Conservation (phyloP, 2,797 vertebrate genomes). For the Euthynnus affinis region DNA sequence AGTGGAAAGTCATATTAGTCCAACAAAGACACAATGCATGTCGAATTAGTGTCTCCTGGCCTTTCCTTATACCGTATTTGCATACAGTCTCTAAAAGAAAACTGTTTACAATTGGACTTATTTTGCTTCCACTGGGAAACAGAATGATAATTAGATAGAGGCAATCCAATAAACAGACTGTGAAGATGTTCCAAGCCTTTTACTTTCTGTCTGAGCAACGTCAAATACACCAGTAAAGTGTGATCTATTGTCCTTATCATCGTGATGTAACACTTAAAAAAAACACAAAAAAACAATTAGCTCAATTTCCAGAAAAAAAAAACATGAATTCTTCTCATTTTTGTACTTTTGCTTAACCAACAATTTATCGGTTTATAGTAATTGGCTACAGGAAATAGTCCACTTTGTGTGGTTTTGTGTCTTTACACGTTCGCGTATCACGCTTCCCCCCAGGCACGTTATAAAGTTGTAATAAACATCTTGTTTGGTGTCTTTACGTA, state of each 20-base stretch:
- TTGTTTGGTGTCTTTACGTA: not conserved
- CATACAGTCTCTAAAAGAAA: not conserved
- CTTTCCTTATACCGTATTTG: not conserved
- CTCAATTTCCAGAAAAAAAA: too few relatives aligned
- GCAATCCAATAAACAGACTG: not conserved
- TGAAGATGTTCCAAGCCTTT: not conserved
- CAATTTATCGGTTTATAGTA: not conserved
- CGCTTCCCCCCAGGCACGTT: not conserved
- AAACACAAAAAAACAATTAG: too few relatives aligned
- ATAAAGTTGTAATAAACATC: constrained; percentile 30
- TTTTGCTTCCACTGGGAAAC: not conserved
- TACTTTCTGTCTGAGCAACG: not conserved
- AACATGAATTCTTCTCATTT: too few relatives aligned
- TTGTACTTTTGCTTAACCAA: not conserved
- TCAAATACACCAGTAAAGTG: not conserved
- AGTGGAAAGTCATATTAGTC: constrained; percentile 33
- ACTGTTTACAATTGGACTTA: not conserved
- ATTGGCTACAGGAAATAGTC: not conserved
- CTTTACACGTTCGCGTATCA: too few relatives aligned
- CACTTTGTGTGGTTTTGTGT: not conserved
- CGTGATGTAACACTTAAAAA: not conserved
- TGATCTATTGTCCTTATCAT: not conserved
- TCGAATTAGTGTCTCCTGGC: too few relatives aligned
- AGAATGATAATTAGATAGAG: not conserved
- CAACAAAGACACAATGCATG: not conserved